phyloP scores from a whole-genome alignment of 2,797 vertebrate species.

The Chiroxiphia lanceolata region DNA sequence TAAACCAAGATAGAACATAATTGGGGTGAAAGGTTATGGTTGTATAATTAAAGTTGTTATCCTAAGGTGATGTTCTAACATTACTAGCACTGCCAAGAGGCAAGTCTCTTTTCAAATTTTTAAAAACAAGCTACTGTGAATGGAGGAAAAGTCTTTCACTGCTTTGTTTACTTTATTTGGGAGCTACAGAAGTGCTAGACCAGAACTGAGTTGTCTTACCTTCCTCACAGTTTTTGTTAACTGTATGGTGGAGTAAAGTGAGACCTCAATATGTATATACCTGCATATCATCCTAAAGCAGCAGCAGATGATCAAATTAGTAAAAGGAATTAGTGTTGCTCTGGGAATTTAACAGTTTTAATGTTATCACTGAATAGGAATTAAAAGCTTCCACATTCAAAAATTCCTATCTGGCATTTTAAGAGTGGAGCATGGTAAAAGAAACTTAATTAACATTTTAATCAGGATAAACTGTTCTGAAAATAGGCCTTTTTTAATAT shows the following conservation, averaged over 20 bases:
- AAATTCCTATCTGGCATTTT: neutral
- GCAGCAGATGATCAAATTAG: neutral
- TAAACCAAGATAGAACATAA: conserved; percentile 23
- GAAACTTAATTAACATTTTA: neutral
- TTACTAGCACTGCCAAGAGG: neutral
- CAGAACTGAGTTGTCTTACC: neutral
- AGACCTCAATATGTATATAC: neutral
- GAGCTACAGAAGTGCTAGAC: neutral
- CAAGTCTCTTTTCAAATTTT: neutral
- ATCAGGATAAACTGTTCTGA: neutral
- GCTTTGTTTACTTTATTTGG: neutral
- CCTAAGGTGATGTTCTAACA: neutral
- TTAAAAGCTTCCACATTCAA: neutral
- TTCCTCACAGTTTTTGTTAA: neutral
- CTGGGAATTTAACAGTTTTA: neutral
- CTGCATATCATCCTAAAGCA: neutral
- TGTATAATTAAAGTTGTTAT: conserved; percentile 42
- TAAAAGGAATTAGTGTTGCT: neutral
- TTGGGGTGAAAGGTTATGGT: conserved; percentile 44
- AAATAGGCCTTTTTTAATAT: neutral
- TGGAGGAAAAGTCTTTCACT: neutral
- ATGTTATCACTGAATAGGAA: neutral
- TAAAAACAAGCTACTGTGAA: neutral
- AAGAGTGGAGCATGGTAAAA: neutral
- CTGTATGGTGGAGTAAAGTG: neutral